Conservation (phyloP, 2,888 invertebrate genomes). For the Nesidiocoris tenuis region DNA sequence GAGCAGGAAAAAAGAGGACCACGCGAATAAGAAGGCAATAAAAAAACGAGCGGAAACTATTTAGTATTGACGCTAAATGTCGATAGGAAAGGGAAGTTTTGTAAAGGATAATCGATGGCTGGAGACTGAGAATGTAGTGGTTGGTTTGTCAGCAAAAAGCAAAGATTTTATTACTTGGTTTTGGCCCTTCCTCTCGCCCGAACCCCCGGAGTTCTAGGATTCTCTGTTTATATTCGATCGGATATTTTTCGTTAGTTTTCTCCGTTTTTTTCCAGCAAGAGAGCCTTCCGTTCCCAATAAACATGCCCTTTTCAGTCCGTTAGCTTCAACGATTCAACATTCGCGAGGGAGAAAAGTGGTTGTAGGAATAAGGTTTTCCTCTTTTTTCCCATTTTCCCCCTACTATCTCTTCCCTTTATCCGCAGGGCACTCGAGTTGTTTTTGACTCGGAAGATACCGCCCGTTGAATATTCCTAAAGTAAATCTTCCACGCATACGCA, state of each 20-base stretch:
- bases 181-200: not conserved
- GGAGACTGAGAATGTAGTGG: no score
- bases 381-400: not conserved
- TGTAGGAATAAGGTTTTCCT: not conserved
- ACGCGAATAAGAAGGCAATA: not conserved
- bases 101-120: slow-evolving; percentile 3
- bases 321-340: slow-evolving; percentile 26
- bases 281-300: slow-evolving; percentile 26
- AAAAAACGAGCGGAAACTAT: not conserved
- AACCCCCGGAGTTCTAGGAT: not conserved
- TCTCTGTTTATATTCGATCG: slow-evolving; percentile 31
- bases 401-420: not conserved
- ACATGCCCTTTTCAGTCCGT: slow-evolving; percentile 34
- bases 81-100: slow-evolving; percentile 2
- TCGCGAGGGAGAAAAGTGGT: not conserved
- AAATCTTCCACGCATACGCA: slow-evolving; percentile 15
- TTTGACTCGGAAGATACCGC: slow-evolving; percentile 25
- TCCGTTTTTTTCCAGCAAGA: not conserved
- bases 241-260: slow-evolving; percentile 18
- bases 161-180: not conserved
- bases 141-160: not conserved
- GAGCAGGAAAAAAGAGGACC: not conserved
- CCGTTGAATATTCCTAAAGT: slow-evolving; percentile 26
- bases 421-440: slow-evolving; percentile 20
- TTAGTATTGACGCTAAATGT: not conserved